Conservation (phyloP, 2,888 invertebrate genomes). For the Troglohyphantes excavatus region DNA sequence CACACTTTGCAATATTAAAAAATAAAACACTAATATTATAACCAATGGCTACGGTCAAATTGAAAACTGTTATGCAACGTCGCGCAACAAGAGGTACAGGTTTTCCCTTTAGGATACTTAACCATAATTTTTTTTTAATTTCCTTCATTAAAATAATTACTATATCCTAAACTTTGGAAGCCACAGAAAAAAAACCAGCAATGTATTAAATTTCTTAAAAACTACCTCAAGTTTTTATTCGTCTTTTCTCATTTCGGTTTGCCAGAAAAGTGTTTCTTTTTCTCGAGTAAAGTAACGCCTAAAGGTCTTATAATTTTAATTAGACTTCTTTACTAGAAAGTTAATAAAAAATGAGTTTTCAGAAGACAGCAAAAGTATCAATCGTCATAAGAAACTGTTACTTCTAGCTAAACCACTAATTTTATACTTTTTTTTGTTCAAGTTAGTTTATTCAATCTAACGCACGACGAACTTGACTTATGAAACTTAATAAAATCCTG, state of each 20-base stretch:
- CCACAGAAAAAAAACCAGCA: too few species aligned
- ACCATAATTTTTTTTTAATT: background rate
- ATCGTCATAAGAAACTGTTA: conserved; percentile 9
- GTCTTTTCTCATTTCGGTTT: background rate
- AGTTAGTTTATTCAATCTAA: conserved; percentile 1
- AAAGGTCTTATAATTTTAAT: conserved; percentile 53
- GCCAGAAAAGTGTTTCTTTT: conserved; percentile 23
- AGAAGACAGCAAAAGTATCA: too few species aligned
- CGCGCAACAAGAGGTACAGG: too few species aligned
- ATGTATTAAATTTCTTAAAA: background rate
- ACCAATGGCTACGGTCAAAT: too few species aligned
- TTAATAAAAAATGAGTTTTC: conserved; percentile 8
- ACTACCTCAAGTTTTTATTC: background rate
- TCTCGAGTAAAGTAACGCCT: conserved; percentile 4
- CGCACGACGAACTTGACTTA: background rate
- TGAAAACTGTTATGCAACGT: too few species aligned
- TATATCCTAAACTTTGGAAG: background rate
- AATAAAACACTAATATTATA: too few species aligned
- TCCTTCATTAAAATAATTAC: conserved; percentile 62
- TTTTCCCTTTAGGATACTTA: too few species aligned
- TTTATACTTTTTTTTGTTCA: background rate
- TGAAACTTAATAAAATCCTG: too few species aligned
- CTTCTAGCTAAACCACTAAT: conserved; percentile 31
- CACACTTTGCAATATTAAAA: too few species aligned
- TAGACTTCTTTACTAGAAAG: conserved; percentile 27